Conservation (phyloP, 2,113 vertebrate species). For the Labrus mixtus region DNA sequence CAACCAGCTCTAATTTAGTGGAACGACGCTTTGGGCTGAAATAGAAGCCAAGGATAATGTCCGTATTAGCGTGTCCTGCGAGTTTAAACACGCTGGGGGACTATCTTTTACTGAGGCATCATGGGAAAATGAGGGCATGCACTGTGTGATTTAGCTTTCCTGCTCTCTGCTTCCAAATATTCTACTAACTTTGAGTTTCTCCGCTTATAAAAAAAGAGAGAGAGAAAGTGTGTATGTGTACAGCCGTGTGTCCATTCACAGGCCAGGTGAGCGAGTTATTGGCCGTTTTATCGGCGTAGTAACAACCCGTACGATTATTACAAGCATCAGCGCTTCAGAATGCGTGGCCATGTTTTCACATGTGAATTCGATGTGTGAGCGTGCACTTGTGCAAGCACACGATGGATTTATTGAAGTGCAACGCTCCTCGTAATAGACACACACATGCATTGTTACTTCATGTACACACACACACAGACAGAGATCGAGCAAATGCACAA, state of each 20-base stretch:
- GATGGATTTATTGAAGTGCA: slow-evolving; percentile 57
- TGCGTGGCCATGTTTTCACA: slow-evolving; percentile 45
- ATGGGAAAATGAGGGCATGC: slow-evolving; percentile 59
- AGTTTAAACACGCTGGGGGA: slow-evolving; percentile 56
- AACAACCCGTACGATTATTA: slow-evolving; percentile 57
- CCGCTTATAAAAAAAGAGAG: slow-evolving; percentile 8
- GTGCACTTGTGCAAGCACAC: slow-evolving; percentile 11
- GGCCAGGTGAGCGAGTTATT: slow-evolving; percentile 72
- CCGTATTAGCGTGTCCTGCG: slow-evolving; percentile 50
- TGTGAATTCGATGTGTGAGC: slow-evolving; percentile 15
- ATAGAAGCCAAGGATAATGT: slow-evolving; percentile 53
- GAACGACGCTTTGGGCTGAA: slow-evolving; percentile 49
- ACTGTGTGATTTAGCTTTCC: slow-evolving; percentile 54
- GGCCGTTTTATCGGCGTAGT: slow-evolving; percentile 64
- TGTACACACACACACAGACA: neutral
- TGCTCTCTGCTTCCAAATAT: neutral
- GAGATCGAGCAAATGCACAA: too few species aligned
- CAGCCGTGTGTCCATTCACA: slow-evolving; percentile 52
- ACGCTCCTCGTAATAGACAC: slow-evolving; percentile 9
- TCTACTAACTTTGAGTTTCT: neutral
- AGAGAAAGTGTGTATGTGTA: neutral
- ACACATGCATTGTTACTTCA: neutral
- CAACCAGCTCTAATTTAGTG: slow-evolving; percentile 64
- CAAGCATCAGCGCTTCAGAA: slow-evolving; percentile 53
- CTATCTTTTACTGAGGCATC: slow-evolving; percentile 56